Base-by-base conservation (phyloP, 2,888 invertebrate species). In the Cactoblastis cactorum region DNA sequence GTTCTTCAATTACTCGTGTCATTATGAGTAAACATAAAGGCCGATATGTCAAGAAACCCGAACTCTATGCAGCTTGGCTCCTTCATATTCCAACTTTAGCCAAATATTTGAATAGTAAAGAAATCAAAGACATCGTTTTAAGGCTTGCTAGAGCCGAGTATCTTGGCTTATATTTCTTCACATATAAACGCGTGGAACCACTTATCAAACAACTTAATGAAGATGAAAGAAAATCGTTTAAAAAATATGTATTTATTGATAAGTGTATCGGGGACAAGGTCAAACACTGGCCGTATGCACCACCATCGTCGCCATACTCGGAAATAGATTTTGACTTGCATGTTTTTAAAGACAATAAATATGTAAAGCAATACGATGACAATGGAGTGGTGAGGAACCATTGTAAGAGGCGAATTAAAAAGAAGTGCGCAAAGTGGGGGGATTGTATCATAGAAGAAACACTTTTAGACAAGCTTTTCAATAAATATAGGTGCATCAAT, bases 401-500 rank as follows among this genome's bases (percentile, higher is more conserved):
- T 4, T 28, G 28, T 28, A 22, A 22, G 22, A 22, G 22, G 6
- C 5, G 14, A 3, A 35, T 49, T 8, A 12, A 48, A 47, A 49
- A 53, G 32, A 49, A 24, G 28, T 50, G 53, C 14, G 32, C 14
- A n/a, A 28, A 11, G 38, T 3, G 15, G n/a, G 3, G 8, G 9
- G 9, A 2, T 9, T 45, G 39, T 3, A 19, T 45, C 35, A 33
- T 18, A 18, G 18, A 18, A 9, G 56, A 63, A 43, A 62, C 77
- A 1, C 57, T 65, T 22, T 58, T 85, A 8, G 77, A 83, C 41
- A 56, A 64, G 15, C 55, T 85, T 14, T 85, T 77, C 38, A 74
- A 82, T 46, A 67, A 73, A 38, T 83, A 71, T 53, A 69, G 84
- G 1, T 79, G 82, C 39, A 53, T 53, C 0, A 69, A 71, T 18